These are phyloP conservation scores for Phasia obesa DNA, from an alignment of 2,888 invertebrate species.

Conservation along the genomic window DNA sequence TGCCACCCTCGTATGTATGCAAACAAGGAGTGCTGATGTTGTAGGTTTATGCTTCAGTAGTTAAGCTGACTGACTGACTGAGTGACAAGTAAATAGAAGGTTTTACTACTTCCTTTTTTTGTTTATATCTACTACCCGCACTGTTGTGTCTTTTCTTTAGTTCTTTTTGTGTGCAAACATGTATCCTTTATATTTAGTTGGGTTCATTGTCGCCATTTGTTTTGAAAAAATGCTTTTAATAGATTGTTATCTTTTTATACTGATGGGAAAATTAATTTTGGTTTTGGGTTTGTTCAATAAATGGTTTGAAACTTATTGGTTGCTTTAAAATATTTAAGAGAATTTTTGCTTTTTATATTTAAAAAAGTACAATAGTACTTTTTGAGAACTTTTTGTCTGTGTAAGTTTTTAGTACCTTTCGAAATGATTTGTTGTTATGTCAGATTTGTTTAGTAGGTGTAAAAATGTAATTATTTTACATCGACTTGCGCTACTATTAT, in stretches of 20 bases:
- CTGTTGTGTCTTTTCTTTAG: not conserved
- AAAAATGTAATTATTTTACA: too few relatives aligned
- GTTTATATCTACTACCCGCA: not conserved
- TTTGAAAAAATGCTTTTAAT: not conserved
- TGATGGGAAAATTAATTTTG: not conserved
- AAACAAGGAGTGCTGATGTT: slow-evolving; percentile 12
- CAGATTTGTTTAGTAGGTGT: too few relatives aligned
- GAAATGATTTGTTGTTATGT: too few relatives aligned
- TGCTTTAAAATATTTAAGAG: too few relatives aligned
- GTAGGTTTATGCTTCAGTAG: slow-evolving; percentile 20
- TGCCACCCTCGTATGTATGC: not conserved
- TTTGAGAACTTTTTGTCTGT: too few relatives aligned
- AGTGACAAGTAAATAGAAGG: slow-evolving; percentile 7
- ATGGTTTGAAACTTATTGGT: too few relatives aligned
- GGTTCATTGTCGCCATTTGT: slow-evolving; percentile 42
- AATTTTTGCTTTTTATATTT: not conserved
- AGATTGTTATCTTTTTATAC: not conserved
- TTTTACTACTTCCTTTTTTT: not conserved
- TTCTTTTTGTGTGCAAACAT: not conserved
- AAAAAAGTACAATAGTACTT: too few relatives aligned
- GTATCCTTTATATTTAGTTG: not conserved
- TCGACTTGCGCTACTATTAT: too few relatives aligned
- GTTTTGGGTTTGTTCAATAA: too few relatives aligned
- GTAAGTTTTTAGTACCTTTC: too few relatives aligned
- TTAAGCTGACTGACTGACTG: not conserved